Evolutionary conservation across 2,888 invertebrate genomes (phyloP).

Genomic region (Lasioglossum marginatum): DNA sequence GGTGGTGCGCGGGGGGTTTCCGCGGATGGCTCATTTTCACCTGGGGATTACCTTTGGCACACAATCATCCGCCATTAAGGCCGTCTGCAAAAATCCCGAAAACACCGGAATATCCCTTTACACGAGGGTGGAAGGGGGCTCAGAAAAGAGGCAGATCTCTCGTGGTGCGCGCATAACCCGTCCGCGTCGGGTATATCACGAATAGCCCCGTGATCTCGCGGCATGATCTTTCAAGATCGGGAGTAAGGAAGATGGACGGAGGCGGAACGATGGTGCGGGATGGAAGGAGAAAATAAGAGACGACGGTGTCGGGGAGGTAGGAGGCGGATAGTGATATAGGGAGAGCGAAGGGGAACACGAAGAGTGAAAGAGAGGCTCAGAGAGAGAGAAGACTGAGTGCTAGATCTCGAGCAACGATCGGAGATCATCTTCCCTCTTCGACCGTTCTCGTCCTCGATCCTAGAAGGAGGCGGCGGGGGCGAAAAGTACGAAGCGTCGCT

Average conservation of each 20-base stretch:
- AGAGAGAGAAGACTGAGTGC: slow-evolving; percentile 59
- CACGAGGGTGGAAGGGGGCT: slow-evolving; percentile 49
- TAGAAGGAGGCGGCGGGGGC: slow-evolving; percentile 61
- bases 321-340: not conserved
- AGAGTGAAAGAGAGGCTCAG: slow-evolving; percentile 11
- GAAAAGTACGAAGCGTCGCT: slow-evolving; percentile 67
- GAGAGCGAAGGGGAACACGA: slow-evolving; percentile 11
- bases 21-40: slow-evolving; percentile 73
- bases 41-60: slow-evolving; percentile 74
- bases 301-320: slow-evolving; percentile 25
- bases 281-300: slow-evolving; percentile 59
- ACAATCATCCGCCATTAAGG: slow-evolving; percentile 77
- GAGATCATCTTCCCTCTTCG: slow-evolving; percentile 75
- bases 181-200: slow-evolving; percentile 69
- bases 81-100: slow-evolving; percentile 75
- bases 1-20: slow-evolving; percentile 19
- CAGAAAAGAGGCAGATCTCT: slow-evolving; percentile 59
- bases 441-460: slow-evolving; percentile 66
- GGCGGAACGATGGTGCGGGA: slow-evolving; percentile 31
- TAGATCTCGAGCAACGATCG: slow-evolving; percentile 79
- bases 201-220: slow-evolving; percentile 71
- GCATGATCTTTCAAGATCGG: slow-evolving; percentile 73
- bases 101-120: slow-evolving; percentile 75
- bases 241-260: slow-evolving; percentile 51
- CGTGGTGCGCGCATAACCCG: slow-evolving; percentile 66